Evolutionary conservation across 64 coral and sea anemone genomes (phyloP), one percentile per base, ranked within the genome.

Genomic region (Dendrophyllia cribrosa): DNA sequence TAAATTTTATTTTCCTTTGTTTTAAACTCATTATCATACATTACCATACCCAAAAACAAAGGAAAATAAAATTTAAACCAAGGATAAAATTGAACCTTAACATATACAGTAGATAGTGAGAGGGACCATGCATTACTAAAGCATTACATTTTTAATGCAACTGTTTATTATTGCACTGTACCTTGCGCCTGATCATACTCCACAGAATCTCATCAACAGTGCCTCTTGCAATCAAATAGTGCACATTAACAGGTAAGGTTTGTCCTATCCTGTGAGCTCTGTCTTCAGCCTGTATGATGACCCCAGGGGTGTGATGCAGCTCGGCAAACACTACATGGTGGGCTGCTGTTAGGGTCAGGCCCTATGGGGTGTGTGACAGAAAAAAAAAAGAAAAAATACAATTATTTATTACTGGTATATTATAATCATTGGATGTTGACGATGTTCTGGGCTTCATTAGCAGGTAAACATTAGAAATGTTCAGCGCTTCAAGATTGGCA

Each of bases 261-360:
- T 99, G 97, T 64, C 97, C 97, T 85, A 99, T 99, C 46, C 97
- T 90, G 75, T 99, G 97, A 6, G 90, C 94, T 66, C 97, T 89
- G 48, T 99, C 97, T 56, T 99, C 94, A 13, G 97, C 97, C 77
- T 99, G 97, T 72, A 96, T 93, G 82, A 99, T 95, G 15, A 99
- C 75, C 22, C 97, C 97, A 12, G 97, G 97, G 16, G 97, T 99
- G 43, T 93, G 91, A 58, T 99, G 91, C 10, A 99, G 72, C 78
- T 99, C 97, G 4, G 87, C 88, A 74, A 99, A 99, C 43, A 99
- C 91, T 63, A 99, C 91, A 71, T 99, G 97, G 66, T 99, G 94
- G 58, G 97, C 97, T 43, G 97, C 97, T 56, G 97, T 99, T 25
- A 99, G 75, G 13, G 97, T 99, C 4, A 99, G 83, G 43, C 97